phyloP scores from a whole-genome alignment of 2,113 vertebrate genomes.

The Ptyas mucosa region DNA sequence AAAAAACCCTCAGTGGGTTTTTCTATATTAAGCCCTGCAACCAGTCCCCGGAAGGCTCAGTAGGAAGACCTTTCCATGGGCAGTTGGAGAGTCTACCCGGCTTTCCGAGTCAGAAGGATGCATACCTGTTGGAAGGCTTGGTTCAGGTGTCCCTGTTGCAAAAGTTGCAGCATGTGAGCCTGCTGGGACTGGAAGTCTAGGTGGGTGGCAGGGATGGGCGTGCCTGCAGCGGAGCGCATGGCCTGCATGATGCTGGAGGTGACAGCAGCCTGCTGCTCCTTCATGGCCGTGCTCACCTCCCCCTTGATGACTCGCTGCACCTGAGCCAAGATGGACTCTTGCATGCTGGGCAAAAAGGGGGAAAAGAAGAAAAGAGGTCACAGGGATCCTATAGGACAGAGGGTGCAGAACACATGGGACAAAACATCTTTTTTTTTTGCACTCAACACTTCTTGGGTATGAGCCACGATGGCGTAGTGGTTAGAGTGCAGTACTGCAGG shows the following conservation, averaged over 20 bases:
- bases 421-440: too few relatives aligned
- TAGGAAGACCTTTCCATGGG: not conserved
- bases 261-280: constrained; percentile 93
- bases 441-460: not conserved
- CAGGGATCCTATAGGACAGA: too few relatives aligned
- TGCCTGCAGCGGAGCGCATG: constrained; percentile 92
- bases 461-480: too few relatives aligned
- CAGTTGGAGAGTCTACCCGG: too few relatives aligned
- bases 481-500: too few relatives aligned
- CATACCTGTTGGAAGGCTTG: constrained; percentile 97
- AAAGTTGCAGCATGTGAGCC: constrained; percentile 88
- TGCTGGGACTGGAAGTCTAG: constrained; percentile 95
- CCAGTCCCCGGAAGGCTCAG: not conserved
- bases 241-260: constrained; percentile 98
- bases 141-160: constrained; percentile 97
- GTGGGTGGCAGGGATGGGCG: constrained; percentile 88
- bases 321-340: constrained; percentile 92
- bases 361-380: not conserved
- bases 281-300: constrained; percentile 93
- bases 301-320: constrained; percentile 95
- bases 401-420: not conserved
- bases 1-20: not conserved
- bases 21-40: not conserved
- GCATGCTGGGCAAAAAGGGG: constrained; percentile 74
- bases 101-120: too few relatives aligned